These are phyloP conservation scores for Yasuhikotakia modesta DNA, from an alignment of 2,797 vertebrate species.

Conservation along the genomic window DNA sequence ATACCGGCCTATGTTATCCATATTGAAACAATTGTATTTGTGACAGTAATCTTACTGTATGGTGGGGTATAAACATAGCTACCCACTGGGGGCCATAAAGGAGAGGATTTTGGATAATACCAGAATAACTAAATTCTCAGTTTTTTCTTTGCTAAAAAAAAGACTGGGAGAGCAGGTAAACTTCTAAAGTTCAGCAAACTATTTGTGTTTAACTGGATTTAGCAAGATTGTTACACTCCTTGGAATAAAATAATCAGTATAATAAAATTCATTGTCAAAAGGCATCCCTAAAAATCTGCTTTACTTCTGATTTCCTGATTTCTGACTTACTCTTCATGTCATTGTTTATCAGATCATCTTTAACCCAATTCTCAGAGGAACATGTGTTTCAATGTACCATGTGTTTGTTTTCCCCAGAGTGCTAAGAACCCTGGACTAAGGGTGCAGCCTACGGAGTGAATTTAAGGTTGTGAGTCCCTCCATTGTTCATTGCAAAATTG, in stretches of 20 bases:
- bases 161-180: too few species aligned
- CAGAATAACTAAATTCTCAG: too few species aligned
- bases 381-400: conserved; percentile 94
- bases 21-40: too few species aligned
- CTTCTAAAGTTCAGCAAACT: too few species aligned
- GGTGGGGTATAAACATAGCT: too few species aligned
- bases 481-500: conserved; percentile 83
- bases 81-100: too few species aligned
- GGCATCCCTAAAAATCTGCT: conserved; percentile 74
- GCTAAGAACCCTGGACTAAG: conserved; percentile 99
- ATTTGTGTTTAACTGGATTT: too few species aligned
- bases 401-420: conserved; percentile 99
- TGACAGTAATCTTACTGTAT: too few species aligned
- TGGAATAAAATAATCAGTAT: background rate
- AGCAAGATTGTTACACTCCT: background rate
- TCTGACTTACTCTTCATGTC: conserved; percentile 32
- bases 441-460: conserved; percentile 99
- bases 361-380: conserved; percentile 72
- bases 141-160: too few species aligned
- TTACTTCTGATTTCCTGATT: conserved; percentile 47
- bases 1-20: too few species aligned
- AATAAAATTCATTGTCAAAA: conserved; percentile 30
- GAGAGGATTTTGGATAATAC: too few species aligned
- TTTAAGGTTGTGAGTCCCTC: conserved; percentile 99
- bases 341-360: conserved; percentile 69